phyloP scores from a whole-genome alignment of 2,888 invertebrate genomes.

The Lithosia quadra region DNA sequence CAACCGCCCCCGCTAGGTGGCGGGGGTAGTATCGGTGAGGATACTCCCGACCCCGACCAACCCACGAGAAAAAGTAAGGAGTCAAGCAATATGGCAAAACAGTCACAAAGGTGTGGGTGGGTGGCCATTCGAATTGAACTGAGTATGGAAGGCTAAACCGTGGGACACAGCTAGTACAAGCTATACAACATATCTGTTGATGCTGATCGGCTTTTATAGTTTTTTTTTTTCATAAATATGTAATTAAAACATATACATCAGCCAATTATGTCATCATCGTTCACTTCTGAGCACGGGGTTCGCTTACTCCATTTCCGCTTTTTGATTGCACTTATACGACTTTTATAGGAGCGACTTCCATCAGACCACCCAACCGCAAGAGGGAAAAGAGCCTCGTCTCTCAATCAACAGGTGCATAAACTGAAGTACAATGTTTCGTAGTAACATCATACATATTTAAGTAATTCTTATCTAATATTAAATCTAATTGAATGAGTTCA shows the following conservation, averaged over 20 bases:
- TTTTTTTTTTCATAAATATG: constrained; percentile 13
- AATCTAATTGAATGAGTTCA: constrained; percentile 13
- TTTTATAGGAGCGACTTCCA: not conserved
- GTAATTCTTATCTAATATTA: not conserved
- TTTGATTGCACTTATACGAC: not conserved
- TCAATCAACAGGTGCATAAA: no score
- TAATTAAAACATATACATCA: constrained; percentile 6
- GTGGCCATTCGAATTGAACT: no score
- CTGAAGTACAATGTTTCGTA: no score
- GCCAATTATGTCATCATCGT: not conserved
- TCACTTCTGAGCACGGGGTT: not conserved
- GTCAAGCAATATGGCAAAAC: no score
- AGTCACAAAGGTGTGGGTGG: no score
- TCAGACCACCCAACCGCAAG: not conserved
- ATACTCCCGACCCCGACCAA: no score
- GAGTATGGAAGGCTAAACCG: not conserved
- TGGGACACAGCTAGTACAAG: not conserved
- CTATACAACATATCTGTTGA: constrained; percentile 12
- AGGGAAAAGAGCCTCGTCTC: not conserved
- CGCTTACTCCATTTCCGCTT: not conserved
- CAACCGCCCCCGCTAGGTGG: no score
- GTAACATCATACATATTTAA: not conserved
- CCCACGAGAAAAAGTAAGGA: no score
- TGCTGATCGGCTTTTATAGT: constrained; percentile 15
- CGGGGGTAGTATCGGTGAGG: no score